A percentile compares a stretch with the other conserved stretches of the same genome.
Conservation (phyloP, 2,113 vertebrate genomes). For the Ovis aries region DNA sequence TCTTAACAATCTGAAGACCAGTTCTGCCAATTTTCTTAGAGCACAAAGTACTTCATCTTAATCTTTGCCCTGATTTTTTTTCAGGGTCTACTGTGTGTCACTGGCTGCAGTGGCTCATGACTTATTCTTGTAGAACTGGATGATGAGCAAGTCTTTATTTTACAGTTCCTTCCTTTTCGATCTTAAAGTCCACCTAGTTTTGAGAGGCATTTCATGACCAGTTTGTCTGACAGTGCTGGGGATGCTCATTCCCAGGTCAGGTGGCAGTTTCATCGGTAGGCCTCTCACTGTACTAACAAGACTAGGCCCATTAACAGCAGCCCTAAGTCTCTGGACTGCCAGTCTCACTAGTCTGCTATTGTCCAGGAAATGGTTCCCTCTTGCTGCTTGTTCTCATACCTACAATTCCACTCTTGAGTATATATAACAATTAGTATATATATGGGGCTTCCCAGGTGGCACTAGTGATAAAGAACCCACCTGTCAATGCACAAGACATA, state of each 20-base stretch:
- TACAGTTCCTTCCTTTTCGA: not conserved
- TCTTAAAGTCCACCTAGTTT: not conserved
- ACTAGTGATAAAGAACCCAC: not conserved
- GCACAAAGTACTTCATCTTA: not conserved
- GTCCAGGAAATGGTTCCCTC: not conserved
- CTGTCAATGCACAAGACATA: not conserved
- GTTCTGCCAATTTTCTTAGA: not conserved
- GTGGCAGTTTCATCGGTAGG: not conserved
- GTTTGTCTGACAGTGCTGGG: not conserved
- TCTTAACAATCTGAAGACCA: not conserved
- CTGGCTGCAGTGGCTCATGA: not conserved
- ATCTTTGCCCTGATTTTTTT: not conserved
- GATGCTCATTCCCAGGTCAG: not conserved
- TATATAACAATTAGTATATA: not conserved
- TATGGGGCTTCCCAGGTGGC: not conserved
- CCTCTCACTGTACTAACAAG: not conserved
- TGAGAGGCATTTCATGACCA: not conserved
- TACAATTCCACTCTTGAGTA: not conserved
- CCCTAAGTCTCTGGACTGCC: not conserved
- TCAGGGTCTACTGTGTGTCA: not conserved
- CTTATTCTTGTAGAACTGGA: not conserved
- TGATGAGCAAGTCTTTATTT: not conserved
- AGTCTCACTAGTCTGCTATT: not conserved
- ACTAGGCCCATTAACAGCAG: not conserved
- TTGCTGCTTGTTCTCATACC: not conserved